Conservation (phyloP, 2,113 vertebrate species). For the Reinhardtius hippoglossoides region DNA sequence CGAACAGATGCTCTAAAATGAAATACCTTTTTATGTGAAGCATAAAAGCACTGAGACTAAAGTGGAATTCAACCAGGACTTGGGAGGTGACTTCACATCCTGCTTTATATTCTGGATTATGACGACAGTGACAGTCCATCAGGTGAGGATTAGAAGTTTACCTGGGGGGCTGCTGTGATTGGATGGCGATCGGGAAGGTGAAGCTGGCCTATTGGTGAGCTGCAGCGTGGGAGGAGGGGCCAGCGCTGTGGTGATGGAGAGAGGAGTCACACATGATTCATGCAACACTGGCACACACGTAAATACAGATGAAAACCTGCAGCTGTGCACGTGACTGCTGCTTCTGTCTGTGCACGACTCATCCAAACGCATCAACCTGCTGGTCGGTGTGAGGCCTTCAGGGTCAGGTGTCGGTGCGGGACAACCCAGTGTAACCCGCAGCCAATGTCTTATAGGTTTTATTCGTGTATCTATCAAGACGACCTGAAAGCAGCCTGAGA, state of each 20-base stretch:
- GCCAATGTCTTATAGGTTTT: neutral
- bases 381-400: neutral
- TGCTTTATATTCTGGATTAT: neutral
- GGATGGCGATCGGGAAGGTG: constrained; percentile 61
- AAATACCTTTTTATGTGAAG: too few species aligned
- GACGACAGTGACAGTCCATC: neutral
- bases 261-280: constrained; percentile 43
- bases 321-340: constrained; percentile 20
- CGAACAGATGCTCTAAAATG: too few species aligned
- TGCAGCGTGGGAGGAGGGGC: constrained; percentile 41
- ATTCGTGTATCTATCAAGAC: constrained; percentile 1
- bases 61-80: too few species aligned
- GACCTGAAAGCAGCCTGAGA: constrained; percentile 7
- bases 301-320: constrained; percentile 1
- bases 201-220: constrained; percentile 44
- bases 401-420: constrained; percentile 20
- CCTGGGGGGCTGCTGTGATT: constrained; percentile 62
- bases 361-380: constrained; percentile 16
- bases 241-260: constrained; percentile 52
- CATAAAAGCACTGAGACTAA: too few species aligned
- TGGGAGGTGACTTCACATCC: too few species aligned
- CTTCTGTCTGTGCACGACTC: neutral
- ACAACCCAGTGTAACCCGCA: neutral
- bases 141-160: constrained; percentile 18
- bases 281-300: neutral